These are phyloP conservation scores for Microtus pennsylvanicus DNA, from an alignment of 2,113 vertebrate genomes.

Conservation along the genomic window DNA sequence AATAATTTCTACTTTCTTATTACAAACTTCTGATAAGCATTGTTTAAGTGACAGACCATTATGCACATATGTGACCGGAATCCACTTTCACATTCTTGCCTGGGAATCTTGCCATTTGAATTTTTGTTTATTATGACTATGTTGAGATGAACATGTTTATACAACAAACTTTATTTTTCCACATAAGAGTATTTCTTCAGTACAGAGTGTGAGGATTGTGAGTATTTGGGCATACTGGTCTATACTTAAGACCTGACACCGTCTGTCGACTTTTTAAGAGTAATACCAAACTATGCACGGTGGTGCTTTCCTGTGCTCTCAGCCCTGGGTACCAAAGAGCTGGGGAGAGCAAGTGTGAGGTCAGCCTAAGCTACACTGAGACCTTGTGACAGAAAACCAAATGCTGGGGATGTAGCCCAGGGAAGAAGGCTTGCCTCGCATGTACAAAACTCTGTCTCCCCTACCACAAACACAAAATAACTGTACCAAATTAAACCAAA, in stretches of 20 bases:
- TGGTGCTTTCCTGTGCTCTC: neutral
- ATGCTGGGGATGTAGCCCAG: neutral
- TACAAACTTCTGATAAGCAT: neutral
- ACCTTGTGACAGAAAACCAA: neutral
- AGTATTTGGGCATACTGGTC: neutral
- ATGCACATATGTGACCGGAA: neutral
- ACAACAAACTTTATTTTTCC: neutral
- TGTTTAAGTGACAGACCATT: neutral
- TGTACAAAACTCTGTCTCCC: neutral
- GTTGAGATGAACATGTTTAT: neutral
- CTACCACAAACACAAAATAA: neutral
- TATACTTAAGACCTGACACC: neutral
- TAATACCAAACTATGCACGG: neutral
- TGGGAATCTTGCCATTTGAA: neutral
- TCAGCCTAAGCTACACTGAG: neutral
- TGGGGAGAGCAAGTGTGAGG: neutral
- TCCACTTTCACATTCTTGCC: conserved; percentile 4
- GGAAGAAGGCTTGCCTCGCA: neutral
- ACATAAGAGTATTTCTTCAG: neutral
- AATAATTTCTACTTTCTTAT: neutral
- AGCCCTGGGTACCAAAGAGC: neutral
- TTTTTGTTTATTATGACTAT: conserved; percentile 8
- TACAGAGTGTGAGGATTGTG: neutral
- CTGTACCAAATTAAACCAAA: neutral
- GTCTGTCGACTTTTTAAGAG: neutral